These are phyloP conservation scores for Dolichotis patagonum DNA, from an alignment of 2,113 vertebrate genomes.

Conservation along the genomic window DNA sequence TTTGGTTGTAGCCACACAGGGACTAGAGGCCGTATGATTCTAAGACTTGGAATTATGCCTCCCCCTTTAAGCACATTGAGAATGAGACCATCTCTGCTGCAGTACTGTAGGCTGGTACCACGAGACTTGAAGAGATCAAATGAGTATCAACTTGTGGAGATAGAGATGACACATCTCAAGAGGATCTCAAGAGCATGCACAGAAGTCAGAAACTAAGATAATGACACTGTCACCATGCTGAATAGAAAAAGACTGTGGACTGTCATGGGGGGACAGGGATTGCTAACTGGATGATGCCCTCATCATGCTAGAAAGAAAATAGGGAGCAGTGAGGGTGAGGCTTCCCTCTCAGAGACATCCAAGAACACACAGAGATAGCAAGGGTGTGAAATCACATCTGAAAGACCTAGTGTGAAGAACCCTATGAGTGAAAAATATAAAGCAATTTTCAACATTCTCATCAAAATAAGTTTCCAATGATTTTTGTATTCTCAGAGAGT, in stretches of 20 bases:
- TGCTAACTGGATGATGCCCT: neutral
- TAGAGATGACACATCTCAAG: constrained; percentile 60
- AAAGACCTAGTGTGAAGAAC: neutral
- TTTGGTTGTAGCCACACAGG: neutral
- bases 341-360: neutral
- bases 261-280: constrained; percentile 29
- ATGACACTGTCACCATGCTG: constrained; percentile 69
- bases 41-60: constrained; percentile 32
- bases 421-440: neutral
- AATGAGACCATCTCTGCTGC: constrained; percentile 20
- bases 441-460: neutral
- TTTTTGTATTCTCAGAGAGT: neutral
- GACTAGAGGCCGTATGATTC: neutral
- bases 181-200: constrained; percentile 67
- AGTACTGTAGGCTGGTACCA: constrained; percentile 9
- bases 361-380: neutral
- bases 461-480: constrained; percentile 9
- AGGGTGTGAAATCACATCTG: neutral
- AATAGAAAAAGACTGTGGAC: constrained; percentile 70
- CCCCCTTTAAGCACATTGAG: constrained; percentile 32
- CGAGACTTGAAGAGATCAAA: constrained; percentile 81
- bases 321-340: neutral
- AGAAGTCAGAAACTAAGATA: constrained; percentile 78
- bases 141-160: constrained; percentile 69
- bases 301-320: neutral